Conservation (phyloP, 1,140 invertebrate species). For the Steinernema feltiae region DNA sequence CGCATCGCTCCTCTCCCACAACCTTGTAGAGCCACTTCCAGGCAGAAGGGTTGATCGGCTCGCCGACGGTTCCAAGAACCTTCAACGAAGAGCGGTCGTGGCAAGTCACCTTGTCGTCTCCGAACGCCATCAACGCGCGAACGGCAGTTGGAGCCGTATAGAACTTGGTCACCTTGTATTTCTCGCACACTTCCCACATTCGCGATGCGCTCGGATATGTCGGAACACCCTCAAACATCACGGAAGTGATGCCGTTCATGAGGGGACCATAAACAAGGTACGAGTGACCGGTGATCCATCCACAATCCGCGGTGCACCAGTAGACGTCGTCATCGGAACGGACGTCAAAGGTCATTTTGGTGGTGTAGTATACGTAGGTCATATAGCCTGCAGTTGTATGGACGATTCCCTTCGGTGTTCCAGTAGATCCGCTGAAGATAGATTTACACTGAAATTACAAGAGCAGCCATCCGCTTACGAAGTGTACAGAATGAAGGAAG, state of each 20-base stretch:
- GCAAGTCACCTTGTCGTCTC: slow-evolving; percentile 64
- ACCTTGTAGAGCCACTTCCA: slow-evolving; percentile 92
- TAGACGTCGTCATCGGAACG: slow-evolving; percentile 76
- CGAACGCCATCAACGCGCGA: slow-evolving; percentile 82
- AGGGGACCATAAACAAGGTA: slow-evolving; percentile 91
- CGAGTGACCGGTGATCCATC: slow-evolving; percentile 89
- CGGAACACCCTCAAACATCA: slow-evolving; percentile 93
- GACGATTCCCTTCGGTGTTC: slow-evolving; percentile 93
- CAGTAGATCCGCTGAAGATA: slow-evolving; percentile 77
- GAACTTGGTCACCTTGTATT: slow-evolving; percentile 88
- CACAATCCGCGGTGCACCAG: slow-evolving; percentile 96
- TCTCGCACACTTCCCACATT: slow-evolving; percentile 84
- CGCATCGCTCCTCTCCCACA: slow-evolving; percentile 66
- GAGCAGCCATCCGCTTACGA: slow-evolving; percentile 62
- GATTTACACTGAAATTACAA: neutral
- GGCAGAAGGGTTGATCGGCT: slow-evolving; percentile 94
- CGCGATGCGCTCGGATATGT: slow-evolving; percentile 67
- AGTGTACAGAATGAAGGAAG: slow-evolving; percentile 92
- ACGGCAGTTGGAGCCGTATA: slow-evolving; percentile 98
- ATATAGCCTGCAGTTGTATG: slow-evolving; percentile 90
- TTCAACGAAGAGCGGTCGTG: slow-evolving; percentile 67
- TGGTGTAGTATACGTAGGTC: slow-evolving; percentile 68
- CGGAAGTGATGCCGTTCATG: slow-evolving; percentile 82
- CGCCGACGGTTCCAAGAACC: slow-evolving; percentile 84
- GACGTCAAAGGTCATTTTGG: slow-evolving; percentile 76